phyloP scores from a whole-genome alignment of 2,113 vertebrate species.

The Platichthys stellatus region DNA sequence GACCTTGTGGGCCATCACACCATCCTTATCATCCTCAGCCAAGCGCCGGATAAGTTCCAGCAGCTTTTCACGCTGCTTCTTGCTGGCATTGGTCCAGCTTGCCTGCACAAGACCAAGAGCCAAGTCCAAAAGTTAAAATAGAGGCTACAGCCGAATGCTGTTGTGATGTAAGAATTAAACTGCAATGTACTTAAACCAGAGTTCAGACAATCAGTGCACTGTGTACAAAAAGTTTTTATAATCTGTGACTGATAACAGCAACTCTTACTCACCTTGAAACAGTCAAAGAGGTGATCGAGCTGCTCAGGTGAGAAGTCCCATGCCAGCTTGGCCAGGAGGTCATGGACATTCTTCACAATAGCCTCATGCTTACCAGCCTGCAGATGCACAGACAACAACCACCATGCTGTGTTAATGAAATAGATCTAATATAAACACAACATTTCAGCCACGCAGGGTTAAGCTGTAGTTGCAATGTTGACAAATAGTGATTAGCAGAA shows the following conservation, averaged over 20 bases:
- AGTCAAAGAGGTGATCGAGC: slow-evolving; percentile 99
- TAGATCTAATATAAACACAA: background rate
- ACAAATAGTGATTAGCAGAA: background rate
- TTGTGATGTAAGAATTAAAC: background rate
- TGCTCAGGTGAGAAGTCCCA: slow-evolving; percentile 99
- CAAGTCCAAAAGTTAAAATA: background rate
- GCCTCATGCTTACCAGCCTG: slow-evolving; percentile 99
- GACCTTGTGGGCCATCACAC: slow-evolving; percentile 99
- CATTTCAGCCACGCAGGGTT: background rate
- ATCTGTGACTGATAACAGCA: background rate
- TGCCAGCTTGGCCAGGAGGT: slow-evolving; percentile 96
- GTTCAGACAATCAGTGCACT: background rate
- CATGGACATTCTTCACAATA: slow-evolving; percentile 99
- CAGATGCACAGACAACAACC: slow-evolving; percentile 28
- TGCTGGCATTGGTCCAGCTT: slow-evolving; percentile 99
- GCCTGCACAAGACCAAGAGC: slow-evolving; percentile 80
- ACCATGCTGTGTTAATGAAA: background rate
- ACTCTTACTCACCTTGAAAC: slow-evolving; percentile 91
- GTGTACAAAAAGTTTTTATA: background rate
- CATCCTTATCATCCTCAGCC: slow-evolving; percentile 99
- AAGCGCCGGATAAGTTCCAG: slow-evolving; percentile 96
- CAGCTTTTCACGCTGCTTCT: slow-evolving; percentile 99
- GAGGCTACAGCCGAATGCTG: background rate
- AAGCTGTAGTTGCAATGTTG: background rate
- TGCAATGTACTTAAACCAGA: background rate